A percentile compares a stretch with the other conserved stretches of the same genome.
Evolutionary conservation across 2,888 invertebrate genomes (phyloP).

Genomic region (Oxytorus armatus): DNA sequence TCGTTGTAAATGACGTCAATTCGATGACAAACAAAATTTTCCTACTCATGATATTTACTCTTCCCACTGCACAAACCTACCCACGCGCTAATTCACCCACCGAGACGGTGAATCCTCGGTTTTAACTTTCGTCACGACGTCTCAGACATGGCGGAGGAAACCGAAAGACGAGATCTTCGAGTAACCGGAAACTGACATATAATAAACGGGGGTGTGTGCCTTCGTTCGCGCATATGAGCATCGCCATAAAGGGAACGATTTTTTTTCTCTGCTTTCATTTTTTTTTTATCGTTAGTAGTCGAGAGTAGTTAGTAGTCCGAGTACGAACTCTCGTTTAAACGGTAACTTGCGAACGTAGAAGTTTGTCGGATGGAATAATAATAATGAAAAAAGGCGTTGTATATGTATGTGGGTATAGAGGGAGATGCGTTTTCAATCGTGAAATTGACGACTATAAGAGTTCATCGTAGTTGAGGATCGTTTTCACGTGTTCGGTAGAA

Average conservation of each 20-base stretch:
- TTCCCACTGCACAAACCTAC: background rate
- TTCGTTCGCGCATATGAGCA: slow-evolving; percentile 5
- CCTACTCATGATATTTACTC: slow-evolving; percentile 5
- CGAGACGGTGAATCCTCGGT: slow-evolving; percentile 40
- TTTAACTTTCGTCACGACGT: slow-evolving; percentile 51
- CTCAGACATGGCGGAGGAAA: slow-evolving; percentile 14
- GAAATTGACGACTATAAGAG: slow-evolving; percentile 22
- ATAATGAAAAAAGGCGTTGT: background rate
- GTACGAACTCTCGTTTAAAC: slow-evolving; percentile 27
- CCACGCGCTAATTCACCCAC: slow-evolving; percentile 28
- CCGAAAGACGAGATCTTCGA: slow-evolving; percentile 42
- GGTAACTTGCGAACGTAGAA: slow-evolving; percentile 6
- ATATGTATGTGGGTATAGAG: background rate
- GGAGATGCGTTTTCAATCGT: slow-evolving; percentile 27
- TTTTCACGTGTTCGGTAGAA: slow-evolving; percentile 27
- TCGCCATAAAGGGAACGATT: slow-evolving; percentile 23
- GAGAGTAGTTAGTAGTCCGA: slow-evolving; percentile 45
- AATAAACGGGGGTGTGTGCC: slow-evolving; percentile 20
- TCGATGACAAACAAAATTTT: background rate
- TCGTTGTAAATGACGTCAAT: background rate
- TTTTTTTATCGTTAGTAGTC: slow-evolving; percentile 5
- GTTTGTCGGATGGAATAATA: slow-evolving; percentile 6
- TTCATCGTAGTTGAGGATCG: slow-evolving; percentile 19
- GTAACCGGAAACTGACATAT: slow-evolving; percentile 60
- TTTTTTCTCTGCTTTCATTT: slow-evolving; percentile 5